Evolutionary conservation across 2,888 invertebrate genomes (phyloP), one percentile per base, ranked within the genome.

Genomic region (Ditylenchus weischeri): DNA sequence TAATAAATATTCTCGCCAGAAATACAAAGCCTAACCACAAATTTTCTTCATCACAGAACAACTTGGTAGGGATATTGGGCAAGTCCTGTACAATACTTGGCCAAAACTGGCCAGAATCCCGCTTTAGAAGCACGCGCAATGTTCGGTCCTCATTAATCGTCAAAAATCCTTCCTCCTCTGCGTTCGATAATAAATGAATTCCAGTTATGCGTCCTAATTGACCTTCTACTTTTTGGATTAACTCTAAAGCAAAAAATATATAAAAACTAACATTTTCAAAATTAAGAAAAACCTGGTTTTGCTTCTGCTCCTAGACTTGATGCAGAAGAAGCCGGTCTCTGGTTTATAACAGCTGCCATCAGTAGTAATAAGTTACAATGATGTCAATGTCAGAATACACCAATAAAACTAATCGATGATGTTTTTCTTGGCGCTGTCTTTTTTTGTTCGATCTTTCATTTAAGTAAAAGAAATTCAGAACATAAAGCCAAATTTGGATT

Each of bases 41-140:
- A 21, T 76, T 76, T 62, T 79, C 73, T 61, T 83, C 82, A 66
- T 76, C 70, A 66, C 76, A 80, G 49, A 68, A 74, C 21, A 83
- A 63, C 47, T 71, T 73, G 2, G 79, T 79, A 0, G 80, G 78
- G 10, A 77, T 76, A n/a, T 76, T 74, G 0, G 78, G 76, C 75
- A 83, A 71, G 51, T 71, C 75, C 50, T 81, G 78, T 62, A 95
- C 95, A 81, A 98, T 92, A 81, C 93, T 93, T 0, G 96, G 96
- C 96, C 96, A 98, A 84, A 93, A 98, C 83, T 95, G 94, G 4
- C 95, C 96, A 0, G 93, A 93, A 84, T 96, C 96, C 43, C 43
- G 43, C 43, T 43, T 43, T 15, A 43, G 43, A 93, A 95, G 96
- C 75, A 98, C 91, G 84, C 95, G 88, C 49, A 98, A 69, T 18